These are phyloP conservation scores for Tolypeutes matacus DNA, from an alignment of 2,797 vertebrate genomes.

Conservation along the genomic window DNA sequence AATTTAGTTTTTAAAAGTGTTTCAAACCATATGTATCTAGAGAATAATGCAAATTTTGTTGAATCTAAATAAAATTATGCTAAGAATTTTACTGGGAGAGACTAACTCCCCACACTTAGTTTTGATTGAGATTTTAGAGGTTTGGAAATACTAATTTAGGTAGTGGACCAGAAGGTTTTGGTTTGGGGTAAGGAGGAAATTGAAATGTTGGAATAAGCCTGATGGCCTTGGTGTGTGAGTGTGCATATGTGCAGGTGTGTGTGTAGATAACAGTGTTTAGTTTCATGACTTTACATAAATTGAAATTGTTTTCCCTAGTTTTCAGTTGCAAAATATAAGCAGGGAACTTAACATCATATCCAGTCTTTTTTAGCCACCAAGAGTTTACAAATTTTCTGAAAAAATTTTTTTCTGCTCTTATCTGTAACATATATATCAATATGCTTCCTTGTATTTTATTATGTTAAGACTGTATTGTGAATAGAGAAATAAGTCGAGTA, in stretches of 20 bases:
- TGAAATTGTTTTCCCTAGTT: slow-evolving; percentile 54
- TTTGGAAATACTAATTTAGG: slow-evolving; percentile 46
- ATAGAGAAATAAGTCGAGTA: slow-evolving; percentile 33
- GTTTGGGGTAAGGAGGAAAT: slow-evolving; percentile 28
- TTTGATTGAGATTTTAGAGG: slow-evolving; percentile 50
- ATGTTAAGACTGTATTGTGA: slow-evolving; percentile 36
- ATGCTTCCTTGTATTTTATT: slow-evolving; percentile 45
- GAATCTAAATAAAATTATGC: slow-evolving; percentile 57
- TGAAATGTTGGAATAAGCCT: neutral
- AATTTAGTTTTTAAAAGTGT: slow-evolving; percentile 7
- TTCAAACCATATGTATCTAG: slow-evolving; percentile 77
- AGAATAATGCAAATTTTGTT: neutral
- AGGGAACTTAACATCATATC: neutral
- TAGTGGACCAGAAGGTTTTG: slow-evolving; percentile 25
- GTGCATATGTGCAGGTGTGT: neutral
- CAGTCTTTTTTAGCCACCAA: neutral
- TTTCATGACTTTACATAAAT: slow-evolving; percentile 42
- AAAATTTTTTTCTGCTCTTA: neutral
- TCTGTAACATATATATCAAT: neutral
- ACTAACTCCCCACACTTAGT: neutral
- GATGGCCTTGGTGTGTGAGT: neutral
- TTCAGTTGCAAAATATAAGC: slow-evolving; percentile 18
- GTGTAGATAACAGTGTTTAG: neutral
- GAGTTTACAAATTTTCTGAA: slow-evolving; percentile 58
- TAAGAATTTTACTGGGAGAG: neutral